phyloP scores from a whole-genome alignment of 2,797 vertebrate species.

The Gymnocypris eckloni region DNA sequence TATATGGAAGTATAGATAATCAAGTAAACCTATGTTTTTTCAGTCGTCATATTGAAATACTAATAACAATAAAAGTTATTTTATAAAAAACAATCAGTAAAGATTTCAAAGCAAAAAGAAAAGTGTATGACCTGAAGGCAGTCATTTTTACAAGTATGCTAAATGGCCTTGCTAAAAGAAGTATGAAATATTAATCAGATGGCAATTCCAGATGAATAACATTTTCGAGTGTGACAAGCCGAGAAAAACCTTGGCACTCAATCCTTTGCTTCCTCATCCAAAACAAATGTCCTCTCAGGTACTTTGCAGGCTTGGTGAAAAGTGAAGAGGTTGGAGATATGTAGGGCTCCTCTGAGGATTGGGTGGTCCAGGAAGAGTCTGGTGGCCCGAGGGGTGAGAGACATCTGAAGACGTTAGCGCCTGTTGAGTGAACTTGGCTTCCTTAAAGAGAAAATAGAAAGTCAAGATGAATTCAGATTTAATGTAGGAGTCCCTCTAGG shows the following conservation, averaged over 20 bases:
- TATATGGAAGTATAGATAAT: background rate
- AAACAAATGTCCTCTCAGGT: slow-evolving; percentile 21
- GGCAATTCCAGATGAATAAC: background rate
- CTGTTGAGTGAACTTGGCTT: slow-evolving; percentile 54
- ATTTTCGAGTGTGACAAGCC: background rate
- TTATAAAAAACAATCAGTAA: background rate
- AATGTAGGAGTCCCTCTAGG: slow-evolving; percentile 33
- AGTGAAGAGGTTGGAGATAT: slow-evolving; percentile 10
- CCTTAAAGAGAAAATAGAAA: slow-evolving; percentile 55
- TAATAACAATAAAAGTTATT: background rate
- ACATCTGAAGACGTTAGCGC: slow-evolving; percentile 69
- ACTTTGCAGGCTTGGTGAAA: slow-evolving; percentile 30
- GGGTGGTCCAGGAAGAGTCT: slow-evolving; percentile 60
- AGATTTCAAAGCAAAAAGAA: background rate
- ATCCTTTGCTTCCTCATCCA: background rate
- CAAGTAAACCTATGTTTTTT: background rate
- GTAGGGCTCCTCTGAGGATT: slow-evolving; percentile 43
- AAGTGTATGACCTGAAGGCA: background rate
- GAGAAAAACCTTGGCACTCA: background rate
- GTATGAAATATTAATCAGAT: background rate
- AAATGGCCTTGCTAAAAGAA: background rate
- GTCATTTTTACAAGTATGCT: background rate
- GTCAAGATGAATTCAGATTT: slow-evolving; percentile 49
- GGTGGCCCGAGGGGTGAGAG: slow-evolving; percentile 53
- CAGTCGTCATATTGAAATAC: background rate